Conservation (phyloP, 2,888 invertebrate genomes). For the Mythimna albipuncta region DNA sequence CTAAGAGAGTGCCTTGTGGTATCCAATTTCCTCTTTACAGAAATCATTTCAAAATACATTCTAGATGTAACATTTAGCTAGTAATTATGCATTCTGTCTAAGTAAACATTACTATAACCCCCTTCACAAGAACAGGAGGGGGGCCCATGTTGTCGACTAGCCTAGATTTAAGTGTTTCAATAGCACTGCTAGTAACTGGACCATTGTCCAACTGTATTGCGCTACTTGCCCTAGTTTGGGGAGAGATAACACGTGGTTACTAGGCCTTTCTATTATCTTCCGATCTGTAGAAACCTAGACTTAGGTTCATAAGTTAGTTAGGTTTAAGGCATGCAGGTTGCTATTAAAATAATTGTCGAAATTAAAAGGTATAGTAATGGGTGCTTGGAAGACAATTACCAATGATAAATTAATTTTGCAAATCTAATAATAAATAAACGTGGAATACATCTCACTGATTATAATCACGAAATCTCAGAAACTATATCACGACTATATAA, state of each 20-base stretch:
- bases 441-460: too few species aligned
- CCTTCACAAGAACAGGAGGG: slow-evolving; percentile 18
- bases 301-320: neutral
- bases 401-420: too few species aligned
- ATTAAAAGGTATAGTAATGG: neutral
- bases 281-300: slow-evolving; percentile 10
- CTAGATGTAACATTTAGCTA: neutral
- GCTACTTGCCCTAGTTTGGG: slow-evolving; percentile 38
- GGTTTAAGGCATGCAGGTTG: neutral
- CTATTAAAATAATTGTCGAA: neutral
- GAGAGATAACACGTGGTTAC: slow-evolving; percentile 41
- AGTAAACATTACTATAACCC: slow-evolving; percentile 20
- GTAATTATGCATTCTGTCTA: slow-evolving; percentile 18
- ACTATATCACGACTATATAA: too few species aligned
- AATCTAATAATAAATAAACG: too few species aligned
- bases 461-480: too few species aligned
- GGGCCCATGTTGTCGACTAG: slow-evolving; percentile 5
- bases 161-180: slow-evolving; percentile 53
- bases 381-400: neutral
- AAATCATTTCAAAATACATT: neutral
- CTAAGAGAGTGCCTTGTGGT: slow-evolving; percentile 11
- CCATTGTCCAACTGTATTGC: slow-evolving; percentile 53
- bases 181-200: slow-evolving; percentile 31
- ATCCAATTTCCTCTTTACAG: neutral
- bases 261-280: slow-evolving; percentile 33